Base-by-base conservation (phyloP, 2,113 vertebrate species). In the Phalacrocorax aristotelis region DNA sequence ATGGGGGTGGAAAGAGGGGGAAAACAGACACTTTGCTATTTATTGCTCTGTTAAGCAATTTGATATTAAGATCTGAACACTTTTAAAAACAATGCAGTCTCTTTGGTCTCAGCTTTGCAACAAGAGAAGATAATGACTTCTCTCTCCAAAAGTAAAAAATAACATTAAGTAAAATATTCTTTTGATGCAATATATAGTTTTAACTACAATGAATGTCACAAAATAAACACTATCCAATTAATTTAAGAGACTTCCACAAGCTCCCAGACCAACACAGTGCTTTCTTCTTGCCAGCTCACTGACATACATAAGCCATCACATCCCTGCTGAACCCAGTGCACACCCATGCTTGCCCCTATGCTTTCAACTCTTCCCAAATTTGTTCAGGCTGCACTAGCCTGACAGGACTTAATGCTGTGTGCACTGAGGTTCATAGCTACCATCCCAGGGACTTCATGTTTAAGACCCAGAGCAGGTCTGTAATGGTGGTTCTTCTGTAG, bases 61-160 rank as follows among this genome's bases (percentile, higher is more conserved):
- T 38, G 16, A 90, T 87, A 38, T 79, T 44, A 26, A 92, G 38
- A 80, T 42, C 27, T 2, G 72, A 70, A 20, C 11, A 13, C 51
- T 90, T 90, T 66, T 46, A 6, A 77, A 72, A 91, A 22, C 7
- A 76, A 72, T 44, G 54, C 23, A 48, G 70, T 16, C 60, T 76
- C 55, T 64, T 58, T 48, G 14, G 20, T 68, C n/a, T 69, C 38
- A 85, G 83, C 13, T 90, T 90, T 90, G 34, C 71, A 88, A 44
- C 5, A 87, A 42, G n/a, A 71, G 32, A 36, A 84, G 32, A 18
- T 38, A 64, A 78, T 71, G 11, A 21, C 40, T 64, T 69, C 38
- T 75, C 11, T 14, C 15, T 1, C 3, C 5, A 0, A 6, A 68
- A 34, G 26, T 26, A 46, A 0, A 4, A 62, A 40, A 16, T 22